Evolutionary conservation across 2,797 vertebrate genomes (phyloP), one percentile per base, ranked within the genome.

Genomic region (Discoglossus pictus): DNA sequence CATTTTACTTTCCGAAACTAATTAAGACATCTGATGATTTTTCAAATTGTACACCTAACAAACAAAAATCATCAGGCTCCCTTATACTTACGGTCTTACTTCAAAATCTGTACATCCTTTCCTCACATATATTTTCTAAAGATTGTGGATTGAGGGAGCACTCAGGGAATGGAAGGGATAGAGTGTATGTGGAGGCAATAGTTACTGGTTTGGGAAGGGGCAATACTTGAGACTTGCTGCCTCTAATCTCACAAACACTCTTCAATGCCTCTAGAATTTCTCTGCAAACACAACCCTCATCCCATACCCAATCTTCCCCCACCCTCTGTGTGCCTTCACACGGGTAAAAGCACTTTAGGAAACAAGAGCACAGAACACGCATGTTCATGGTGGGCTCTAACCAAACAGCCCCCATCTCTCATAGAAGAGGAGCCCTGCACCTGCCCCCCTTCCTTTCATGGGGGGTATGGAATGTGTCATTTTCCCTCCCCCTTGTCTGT

Each of bases 391-490:
- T 58, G 25, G 60, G 52, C 55, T 59, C 48, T 42, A 25, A 40
- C 51, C 31, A 48, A 39, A 38, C 27, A 46, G 58, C 24, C 67
- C 31, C 51, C 43, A 62, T 62, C 15, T 59, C 44, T 50, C 23
- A 40, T 23, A 54, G 43, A 39, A 69, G 59, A 54, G 56, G 35
- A 43, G 38, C 52, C 50, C 36, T 20, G 48, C 67, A 56, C 52
- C 35, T 55, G 42, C 24, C 54, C 67, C 67, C 66, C 60, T 47
- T 23, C 44, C n/a, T n/a, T 56, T 43, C 36, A 42, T 59, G 34
- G 59, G 59, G 67, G 67, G 60, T 50, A 70, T 70, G 67, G 67
- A 63, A 70, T 70, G 67, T 70, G 51, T 70, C 42, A 56, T 63
- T 56, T 46, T 9, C 23, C 59, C 27, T 70, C 52, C 39, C 43